Base-by-base conservation (phyloP, 2,888 invertebrate species). In the Meganola albula region DNA sequence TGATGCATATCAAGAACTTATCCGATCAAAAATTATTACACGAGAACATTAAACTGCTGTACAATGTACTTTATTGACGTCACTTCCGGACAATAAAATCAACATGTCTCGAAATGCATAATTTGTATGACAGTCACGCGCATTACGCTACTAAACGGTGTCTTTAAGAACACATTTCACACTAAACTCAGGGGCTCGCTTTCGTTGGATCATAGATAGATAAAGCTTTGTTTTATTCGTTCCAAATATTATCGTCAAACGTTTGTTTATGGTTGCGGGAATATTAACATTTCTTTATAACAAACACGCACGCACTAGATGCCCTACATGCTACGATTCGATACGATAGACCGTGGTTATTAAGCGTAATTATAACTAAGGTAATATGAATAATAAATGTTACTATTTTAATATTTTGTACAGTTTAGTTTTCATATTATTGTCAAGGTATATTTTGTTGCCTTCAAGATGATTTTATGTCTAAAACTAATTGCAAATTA, bases 121-220 rank as follows among this genome's bases (percentile, higher is more conserved):
- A 84, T 85, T 83, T 77, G 84, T 84, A 84, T 67, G 66, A 65
- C 67, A 78, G 84, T 82, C 84, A 84, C 84, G 83, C 82, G 82
- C 74, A 72, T 74, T 73, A 77, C 68, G 77, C 73, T 79, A 78
- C 83, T 84, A 85, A 84, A 85, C 75, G 82, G 83, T 84, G 83
- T 82, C 80, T 77, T 69, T 71, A 64, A 70, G 75, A 82, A 82
- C 78, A 83, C 83, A 82, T 82, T 85, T 83, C 80, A 84, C 83
- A 83, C 82, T 82, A 74, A 78, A 79, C 73, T 74, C 74, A 57
- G 68, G 75, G 74, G 68, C 71, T 67, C 74, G 61, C 60, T 67
- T 61, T 57, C 59, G n/a, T n/a, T n/a, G n/a, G 80, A 83, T 84
- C 65, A 64, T 72, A 79, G 84, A 64, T 72, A 79, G 84, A 84